Conservation (phyloP, 2,888 invertebrate genomes). For the Trimorus sp. region DNA sequence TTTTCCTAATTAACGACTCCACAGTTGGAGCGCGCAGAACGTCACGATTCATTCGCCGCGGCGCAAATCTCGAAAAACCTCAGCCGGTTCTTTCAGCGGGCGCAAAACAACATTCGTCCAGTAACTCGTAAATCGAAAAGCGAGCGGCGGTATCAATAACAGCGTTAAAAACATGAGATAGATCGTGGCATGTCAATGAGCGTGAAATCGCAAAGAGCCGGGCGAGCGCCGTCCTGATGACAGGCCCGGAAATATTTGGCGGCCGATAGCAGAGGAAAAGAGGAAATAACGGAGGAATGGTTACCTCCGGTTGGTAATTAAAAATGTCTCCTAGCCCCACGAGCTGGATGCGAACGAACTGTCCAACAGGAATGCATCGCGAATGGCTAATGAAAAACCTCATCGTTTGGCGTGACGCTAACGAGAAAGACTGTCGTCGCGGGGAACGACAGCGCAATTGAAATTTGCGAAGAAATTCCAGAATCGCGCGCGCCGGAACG, state of each 20-base stretch:
- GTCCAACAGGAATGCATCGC: constrained; percentile 80
- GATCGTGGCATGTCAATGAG: constrained; percentile 55
- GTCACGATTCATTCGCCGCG: constrained; percentile 11
- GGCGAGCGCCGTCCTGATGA: constrained; percentile 69
- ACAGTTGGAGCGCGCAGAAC: background rate
- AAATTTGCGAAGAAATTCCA: constrained; percentile 76
- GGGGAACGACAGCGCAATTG: constrained; percentile 74
- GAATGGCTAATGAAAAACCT: constrained; percentile 81
- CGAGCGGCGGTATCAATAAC: constrained; percentile 38
- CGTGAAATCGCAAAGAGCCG: constrained; percentile 61
- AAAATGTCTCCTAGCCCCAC: constrained; percentile 79
- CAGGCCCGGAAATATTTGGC: constrained; percentile 80
- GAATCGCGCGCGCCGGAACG: constrained; percentile 29
- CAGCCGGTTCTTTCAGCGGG: constrained; percentile 12
- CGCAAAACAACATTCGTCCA: constrained; percentile 35
- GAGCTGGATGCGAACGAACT: constrained; percentile 69
- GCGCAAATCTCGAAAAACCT: background rate
- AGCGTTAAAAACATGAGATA: constrained; percentile 51
- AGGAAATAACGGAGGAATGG: constrained; percentile 69
- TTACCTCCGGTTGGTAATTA: constrained; percentile 80
- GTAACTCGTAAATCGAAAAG: constrained; percentile 55
- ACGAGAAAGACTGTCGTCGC: constrained; percentile 76
- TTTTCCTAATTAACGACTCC: constrained; percentile 23
- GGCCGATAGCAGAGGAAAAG: constrained; percentile 77
- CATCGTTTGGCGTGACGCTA: constrained; percentile 79